These are phyloP conservation scores for Brachypalpus laphriformis DNA, from an alignment of 2,888 invertebrate genomes.

Conservation along the genomic window DNA sequence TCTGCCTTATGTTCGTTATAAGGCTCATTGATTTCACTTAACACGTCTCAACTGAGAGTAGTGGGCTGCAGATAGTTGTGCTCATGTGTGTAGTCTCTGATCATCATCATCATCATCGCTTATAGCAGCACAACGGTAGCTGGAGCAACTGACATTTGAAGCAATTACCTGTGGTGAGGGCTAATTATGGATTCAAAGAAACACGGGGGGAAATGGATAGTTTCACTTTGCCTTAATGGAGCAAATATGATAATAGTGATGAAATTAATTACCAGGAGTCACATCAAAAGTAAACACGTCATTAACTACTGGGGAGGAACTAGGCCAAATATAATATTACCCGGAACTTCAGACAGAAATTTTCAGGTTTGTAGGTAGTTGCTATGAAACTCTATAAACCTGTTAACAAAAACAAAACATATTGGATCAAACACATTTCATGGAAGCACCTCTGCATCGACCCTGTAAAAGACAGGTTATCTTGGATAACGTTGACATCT, in stretches of 20 bases:
- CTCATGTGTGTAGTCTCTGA: not conserved
- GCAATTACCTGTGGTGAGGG: not conserved
- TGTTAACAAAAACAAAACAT: no score
- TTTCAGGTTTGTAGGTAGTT: no score
- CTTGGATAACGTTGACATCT: constrained; percentile 36
- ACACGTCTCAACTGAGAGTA: constrained; percentile 48
- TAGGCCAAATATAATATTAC: no score
- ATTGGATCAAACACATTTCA: no score
- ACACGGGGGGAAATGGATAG: no score
- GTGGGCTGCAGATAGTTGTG: not conserved
- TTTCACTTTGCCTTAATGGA: no score
- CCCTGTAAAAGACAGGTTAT: constrained; percentile 17
- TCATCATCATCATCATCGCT: not conserved
- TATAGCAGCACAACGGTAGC: constrained; percentile 35
- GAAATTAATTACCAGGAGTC: no score
- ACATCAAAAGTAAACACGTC: not conserved
- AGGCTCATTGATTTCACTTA: constrained; percentile 62
- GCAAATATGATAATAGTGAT: no score
- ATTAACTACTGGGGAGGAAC: no score
- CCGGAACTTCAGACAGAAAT: no score
- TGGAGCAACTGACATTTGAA: constrained; percentile 22
- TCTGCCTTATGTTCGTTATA: constrained; percentile 39
- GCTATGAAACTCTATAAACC: no score
- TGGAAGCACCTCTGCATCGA: constrained; percentile 3
- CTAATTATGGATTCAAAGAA: constrained; percentile 1